Conservation (phyloP, 2,797 vertebrate genomes). For the Fistularia tabacaria region DNA sequence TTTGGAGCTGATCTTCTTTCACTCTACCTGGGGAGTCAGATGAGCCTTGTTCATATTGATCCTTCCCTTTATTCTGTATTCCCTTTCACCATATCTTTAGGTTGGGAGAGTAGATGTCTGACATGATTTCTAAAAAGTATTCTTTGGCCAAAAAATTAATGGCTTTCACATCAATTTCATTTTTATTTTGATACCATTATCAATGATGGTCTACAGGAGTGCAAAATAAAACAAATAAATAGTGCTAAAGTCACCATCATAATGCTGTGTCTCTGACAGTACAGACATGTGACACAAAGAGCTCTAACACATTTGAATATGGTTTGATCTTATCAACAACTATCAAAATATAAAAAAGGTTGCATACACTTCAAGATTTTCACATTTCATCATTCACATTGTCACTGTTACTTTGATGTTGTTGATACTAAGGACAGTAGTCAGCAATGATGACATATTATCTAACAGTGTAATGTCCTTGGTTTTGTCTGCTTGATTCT, state of each 20-base stretch:
- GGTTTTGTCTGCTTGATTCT: not conserved
- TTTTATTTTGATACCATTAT: no score
- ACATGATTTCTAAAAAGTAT: constrained; percentile 61
- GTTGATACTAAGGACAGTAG: not conserved
- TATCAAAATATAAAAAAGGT: no score
- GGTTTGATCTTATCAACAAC: no score
- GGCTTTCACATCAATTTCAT: no score
- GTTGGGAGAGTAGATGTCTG: constrained; percentile 42
- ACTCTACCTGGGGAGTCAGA: constrained; percentile 71
- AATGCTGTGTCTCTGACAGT: no score
- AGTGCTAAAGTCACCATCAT: no score
- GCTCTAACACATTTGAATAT: no score
- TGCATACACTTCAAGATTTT: no score
- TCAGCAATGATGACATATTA: not conserved
- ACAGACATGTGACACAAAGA: no score
- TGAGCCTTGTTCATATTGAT: constrained; percentile 72
- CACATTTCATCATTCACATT: not conserved
- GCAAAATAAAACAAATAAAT: no score
- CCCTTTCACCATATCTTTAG: constrained; percentile 50
- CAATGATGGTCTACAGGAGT: no score
- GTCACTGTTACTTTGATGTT: not conserved
- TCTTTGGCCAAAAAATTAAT: constrained; percentile 11
- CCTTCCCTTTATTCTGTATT: constrained; percentile 62
- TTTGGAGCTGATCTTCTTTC: constrained; percentile 69
- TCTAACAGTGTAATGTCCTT: no score